These are phyloP conservation scores for Albula glossodonta DNA, from an alignment of 2,113 vertebrate genomes.

Conservation along the genomic window DNA sequence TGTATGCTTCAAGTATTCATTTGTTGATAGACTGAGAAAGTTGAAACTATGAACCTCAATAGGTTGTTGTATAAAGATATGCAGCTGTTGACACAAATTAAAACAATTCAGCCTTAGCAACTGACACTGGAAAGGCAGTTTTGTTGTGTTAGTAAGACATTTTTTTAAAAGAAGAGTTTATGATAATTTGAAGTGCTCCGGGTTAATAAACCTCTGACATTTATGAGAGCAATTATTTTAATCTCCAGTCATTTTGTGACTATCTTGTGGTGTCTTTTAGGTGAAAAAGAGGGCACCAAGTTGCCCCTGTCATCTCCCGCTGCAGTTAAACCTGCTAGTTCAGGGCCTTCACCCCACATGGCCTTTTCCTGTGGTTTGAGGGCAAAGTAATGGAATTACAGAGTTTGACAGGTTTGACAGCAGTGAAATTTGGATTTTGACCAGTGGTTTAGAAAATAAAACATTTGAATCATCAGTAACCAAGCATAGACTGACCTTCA, in stretches of 20 bases:
- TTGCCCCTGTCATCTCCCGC: background rate
- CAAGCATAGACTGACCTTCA: background rate
- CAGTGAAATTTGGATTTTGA: background rate
- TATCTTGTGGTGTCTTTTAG: background rate
- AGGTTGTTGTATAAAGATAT: background rate
- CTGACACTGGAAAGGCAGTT: background rate
- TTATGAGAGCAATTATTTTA: slow-evolving; percentile 36
- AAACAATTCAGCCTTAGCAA: background rate
- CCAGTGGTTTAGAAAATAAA: background rate
- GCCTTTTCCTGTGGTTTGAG: background rate
- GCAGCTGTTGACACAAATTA: background rate
- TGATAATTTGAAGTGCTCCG: slow-evolving; percentile 29
- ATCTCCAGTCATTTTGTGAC: slow-evolving; percentile 28
- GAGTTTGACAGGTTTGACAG: background rate
- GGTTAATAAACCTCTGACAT: slow-evolving; percentile 36
- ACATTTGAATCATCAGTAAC: background rate
- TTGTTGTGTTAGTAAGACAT: slow-evolving; percentile 22
- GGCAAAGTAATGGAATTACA: background rate
- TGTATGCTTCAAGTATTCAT: background rate
- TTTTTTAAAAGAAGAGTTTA: slow-evolving; percentile 26
- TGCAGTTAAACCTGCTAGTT: slow-evolving; percentile 29
- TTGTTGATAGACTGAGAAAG: background rate
- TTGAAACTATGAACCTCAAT: background rate
- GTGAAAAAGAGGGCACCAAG: background rate
- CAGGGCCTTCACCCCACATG: background rate